Percentiles rank a stretch among this genome's conserved stretches.
Evolutionary conservation across 2,888 invertebrate genomes (phyloP).

Genomic region (Eutolmus rufibarbis): DNA sequence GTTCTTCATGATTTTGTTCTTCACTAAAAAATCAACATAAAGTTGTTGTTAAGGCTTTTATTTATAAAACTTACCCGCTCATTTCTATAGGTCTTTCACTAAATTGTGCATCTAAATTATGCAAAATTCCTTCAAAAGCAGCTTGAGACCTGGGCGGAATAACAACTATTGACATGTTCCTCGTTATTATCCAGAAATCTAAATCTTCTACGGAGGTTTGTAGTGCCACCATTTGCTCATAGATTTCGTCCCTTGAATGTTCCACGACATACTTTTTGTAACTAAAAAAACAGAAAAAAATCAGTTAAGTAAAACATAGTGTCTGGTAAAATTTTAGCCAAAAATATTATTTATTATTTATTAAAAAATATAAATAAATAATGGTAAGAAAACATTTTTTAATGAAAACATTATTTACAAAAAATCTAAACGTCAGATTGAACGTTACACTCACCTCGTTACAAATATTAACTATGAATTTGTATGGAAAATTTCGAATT

Average conservation of each 20-base stretch:
- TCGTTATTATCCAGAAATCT: slow-evolving; percentile 60
- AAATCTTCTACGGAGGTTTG: slow-evolving; percentile 55
- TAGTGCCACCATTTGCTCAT: slow-evolving; percentile 57
- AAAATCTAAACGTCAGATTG: too few species aligned
- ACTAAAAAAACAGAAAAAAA: slow-evolving; percentile 48
- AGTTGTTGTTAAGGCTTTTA: background rate
- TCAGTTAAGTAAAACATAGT: background rate
- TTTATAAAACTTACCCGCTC: slow-evolving; percentile 51
- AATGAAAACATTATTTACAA: too few species aligned
- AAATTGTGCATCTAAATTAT: slow-evolving; percentile 54
- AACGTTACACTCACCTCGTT: too few species aligned
- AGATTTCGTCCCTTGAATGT: slow-evolving; percentile 55
- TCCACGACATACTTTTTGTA: slow-evolving; percentile 59
- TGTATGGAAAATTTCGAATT: too few species aligned
- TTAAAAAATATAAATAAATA: too few species aligned
- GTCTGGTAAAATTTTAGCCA: background rate
- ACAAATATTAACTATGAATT: too few species aligned
- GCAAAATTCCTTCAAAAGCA: slow-evolving; percentile 55
- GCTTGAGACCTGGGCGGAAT: slow-evolving; percentile 56
- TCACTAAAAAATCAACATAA: background rate
- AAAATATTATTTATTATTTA: background rate
- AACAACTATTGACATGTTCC: slow-evolving; percentile 58
- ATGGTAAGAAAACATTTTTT: too few species aligned
- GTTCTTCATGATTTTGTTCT: slow-evolving; percentile 48
- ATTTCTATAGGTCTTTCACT: slow-evolving; percentile 55